phyloP scores from a whole-genome alignment of 2,797 vertebrate species.

The Argya squamiceps region DNA sequence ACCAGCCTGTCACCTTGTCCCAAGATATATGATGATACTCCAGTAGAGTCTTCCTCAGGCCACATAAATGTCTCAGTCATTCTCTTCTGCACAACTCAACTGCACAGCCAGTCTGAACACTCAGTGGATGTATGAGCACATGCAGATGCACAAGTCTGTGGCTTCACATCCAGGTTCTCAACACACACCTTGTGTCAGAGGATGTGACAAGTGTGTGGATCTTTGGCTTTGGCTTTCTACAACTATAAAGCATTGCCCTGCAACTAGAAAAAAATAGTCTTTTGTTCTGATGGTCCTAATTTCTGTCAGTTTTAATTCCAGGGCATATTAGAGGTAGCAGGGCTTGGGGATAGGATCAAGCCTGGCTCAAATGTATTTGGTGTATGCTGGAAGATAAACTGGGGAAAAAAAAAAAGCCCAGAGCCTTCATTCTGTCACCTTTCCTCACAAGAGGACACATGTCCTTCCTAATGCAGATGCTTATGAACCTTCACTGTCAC shows the following conservation, averaged over 20 bases:
- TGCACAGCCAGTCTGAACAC: neutral
- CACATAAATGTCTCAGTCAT: neutral
- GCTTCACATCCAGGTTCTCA: neutral
- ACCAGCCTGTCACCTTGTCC: neutral
- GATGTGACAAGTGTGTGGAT: neutral
- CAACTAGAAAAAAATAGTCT: neutral
- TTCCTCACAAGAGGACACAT: neutral
- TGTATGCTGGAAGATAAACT: neutral
- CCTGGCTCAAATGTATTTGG: neutral
- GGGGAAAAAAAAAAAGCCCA: neutral
- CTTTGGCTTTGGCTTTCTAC: neutral
- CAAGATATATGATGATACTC: neutral
- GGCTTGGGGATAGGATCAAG: neutral
- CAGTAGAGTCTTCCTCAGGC: neutral
- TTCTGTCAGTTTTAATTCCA: neutral
- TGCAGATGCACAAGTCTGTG: neutral
- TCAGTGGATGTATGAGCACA: fast-evolving
- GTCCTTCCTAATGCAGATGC: neutral
- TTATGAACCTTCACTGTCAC: neutral
- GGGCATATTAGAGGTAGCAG: neutral
- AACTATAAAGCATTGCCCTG: neutral
- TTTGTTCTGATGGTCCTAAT: neutral
- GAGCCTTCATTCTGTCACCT: neutral
- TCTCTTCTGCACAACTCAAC: neutral
- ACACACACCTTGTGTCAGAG: neutral